Conservation (phyloP, 2,113 vertebrate species). For the Penelope pileata region DNA sequence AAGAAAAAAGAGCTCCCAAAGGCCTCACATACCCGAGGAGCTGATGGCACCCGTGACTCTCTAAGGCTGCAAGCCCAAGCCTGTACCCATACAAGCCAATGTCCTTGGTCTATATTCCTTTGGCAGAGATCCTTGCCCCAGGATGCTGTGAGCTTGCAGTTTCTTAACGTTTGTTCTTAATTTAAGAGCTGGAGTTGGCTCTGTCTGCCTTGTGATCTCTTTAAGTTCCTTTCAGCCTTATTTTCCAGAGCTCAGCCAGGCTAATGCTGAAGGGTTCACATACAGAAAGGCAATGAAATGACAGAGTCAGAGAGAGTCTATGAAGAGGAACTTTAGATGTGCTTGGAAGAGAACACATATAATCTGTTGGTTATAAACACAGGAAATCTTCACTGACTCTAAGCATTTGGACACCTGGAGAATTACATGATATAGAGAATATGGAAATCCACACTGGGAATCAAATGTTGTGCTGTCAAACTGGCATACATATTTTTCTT, state of each 20-base stretch:
- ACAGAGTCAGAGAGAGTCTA: neutral
- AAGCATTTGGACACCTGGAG: neutral
- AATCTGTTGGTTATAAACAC: neutral
- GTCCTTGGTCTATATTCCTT: neutral
- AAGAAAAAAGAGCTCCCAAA: neutral
- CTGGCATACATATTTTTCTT: neutral
- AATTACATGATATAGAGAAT: neutral
- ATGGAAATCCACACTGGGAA: neutral
- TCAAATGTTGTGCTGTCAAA: neutral
- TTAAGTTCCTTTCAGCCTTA: neutral
- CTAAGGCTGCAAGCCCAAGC: neutral
- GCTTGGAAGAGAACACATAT: neutral
- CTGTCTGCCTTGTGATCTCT: neutral
- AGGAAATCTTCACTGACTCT: neutral
- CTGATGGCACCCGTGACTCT: neutral
- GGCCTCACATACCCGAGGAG: accelerated
- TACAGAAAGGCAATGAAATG: neutral
- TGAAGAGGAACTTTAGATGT: neutral
- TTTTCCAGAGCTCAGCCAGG: neutral
- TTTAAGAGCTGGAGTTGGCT: neutral
- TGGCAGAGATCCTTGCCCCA: neutral
- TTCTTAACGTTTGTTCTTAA: neutral
- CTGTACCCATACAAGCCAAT: neutral
- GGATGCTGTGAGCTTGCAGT: neutral
- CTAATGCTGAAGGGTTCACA: neutral